phyloP scores from a whole-genome alignment of 2,888 invertebrate genomes.

The Ommatoiulus sabulosus region DNA sequence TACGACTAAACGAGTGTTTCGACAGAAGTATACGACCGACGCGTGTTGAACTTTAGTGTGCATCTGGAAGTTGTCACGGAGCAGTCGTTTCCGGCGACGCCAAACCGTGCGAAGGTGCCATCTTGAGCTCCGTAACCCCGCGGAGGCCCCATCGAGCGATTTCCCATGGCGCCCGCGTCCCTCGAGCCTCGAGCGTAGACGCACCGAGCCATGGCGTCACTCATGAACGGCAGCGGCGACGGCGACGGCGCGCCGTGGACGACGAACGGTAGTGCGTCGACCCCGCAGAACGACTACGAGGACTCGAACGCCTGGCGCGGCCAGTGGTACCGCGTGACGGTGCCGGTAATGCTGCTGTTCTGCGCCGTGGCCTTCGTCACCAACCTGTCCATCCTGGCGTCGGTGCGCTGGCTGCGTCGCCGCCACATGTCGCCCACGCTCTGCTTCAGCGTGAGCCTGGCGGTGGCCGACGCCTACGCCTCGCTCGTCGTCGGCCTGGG shows the following conservation, averaged over 20 bases:
- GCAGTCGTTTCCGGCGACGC: too few species aligned
- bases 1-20: too few species aligned
- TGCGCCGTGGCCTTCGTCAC: slow-evolving; percentile 72
- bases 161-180: background rate
- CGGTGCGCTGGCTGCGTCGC: slow-evolving; percentile 72
- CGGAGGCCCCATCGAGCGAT: background rate
- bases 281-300: background rate
- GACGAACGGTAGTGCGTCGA: background rate
- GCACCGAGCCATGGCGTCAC: background rate
- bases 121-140: background rate
- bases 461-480: slow-evolving; percentile 73
- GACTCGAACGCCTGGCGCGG: background rate
- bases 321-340: background rate
- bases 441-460: slow-evolving; percentile 74
- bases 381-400: slow-evolving; percentile 72
- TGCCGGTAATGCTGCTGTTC: slow-evolving; percentile 68
- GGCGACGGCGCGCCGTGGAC: background rate
- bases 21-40: too few species aligned
- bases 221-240: background rate
- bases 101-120: too few species aligned
- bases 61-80: too few species aligned
- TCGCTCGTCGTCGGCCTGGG: slow-evolving; percentile 71
- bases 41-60: too few species aligned
- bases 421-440: slow-evolving; percentile 72
- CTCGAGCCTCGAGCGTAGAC: background rate